Base-by-base conservation (phyloP, 2,888 invertebrate genomes). In the Altica lythri region DNA sequence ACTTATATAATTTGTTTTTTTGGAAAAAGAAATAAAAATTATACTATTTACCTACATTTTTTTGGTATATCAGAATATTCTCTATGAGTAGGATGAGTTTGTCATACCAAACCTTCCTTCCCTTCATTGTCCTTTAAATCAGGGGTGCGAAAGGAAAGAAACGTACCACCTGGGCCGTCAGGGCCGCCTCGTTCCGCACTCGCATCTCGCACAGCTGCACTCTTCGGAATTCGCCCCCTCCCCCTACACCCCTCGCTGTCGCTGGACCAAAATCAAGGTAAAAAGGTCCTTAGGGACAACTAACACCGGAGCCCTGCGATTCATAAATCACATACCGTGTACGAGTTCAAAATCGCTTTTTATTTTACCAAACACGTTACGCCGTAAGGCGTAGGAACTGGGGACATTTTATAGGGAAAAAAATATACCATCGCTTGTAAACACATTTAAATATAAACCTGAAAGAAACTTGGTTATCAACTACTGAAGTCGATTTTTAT, bases 201-300 rank as follows among this genome's bases (percentile, higher is more conserved):
- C 75, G 75, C 75, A 74, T 73, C n/a, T n/a, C 37, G 63, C 73
- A 74, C 75, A 75, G 75, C 75, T 75, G 75, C 75, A 72, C 66
- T 34, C 32, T 13, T 25, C 25, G 40, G 22, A 40, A 13, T 9
- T 4, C 6, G 2, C 19, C 10, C 18, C 8, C 18, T 18, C 38
- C n/a, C 22, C 9, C 40, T 12, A 5, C 40, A 4, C 40, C 22
- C 40, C 40, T 13, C 13, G 5, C 49, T 43, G 74, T 72, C 73
- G 73, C 75, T 75, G 74, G 58, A 66, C 59, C 40, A 40, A 40
- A 40, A 40, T 40, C 69, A 68, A 68, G 68, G 66, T 68, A 71
- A 71, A 70, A 62, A 62, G 63, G 62, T 58, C 70, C 71, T 69
- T 71, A 71, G 62, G 55, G 38, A 57, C 45, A 53, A 55, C 57